phyloP scores from a whole-genome alignment of 2,888 invertebrate species.

The Plagodis pulveraria region DNA sequence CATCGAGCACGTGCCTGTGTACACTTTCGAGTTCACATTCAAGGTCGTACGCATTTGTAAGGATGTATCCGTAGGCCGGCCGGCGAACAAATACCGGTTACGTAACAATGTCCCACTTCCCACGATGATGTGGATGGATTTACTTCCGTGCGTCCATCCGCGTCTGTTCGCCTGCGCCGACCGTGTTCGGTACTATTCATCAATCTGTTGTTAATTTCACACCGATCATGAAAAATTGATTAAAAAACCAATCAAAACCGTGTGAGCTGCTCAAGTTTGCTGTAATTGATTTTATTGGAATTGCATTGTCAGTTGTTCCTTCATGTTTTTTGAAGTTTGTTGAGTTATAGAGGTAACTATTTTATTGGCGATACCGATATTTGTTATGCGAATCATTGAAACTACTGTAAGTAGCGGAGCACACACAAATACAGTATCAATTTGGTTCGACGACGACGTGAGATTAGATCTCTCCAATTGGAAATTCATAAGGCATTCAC shows the following conservation, averaged over 20 bases:
- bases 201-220: constrained; percentile 26
- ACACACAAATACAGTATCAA: neutral
- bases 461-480: constrained; percentile 40
- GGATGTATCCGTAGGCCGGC: constrained; percentile 81
- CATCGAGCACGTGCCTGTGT: constrained; percentile 82
- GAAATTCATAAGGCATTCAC: constrained; percentile 39
- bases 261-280: neutral
- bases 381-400: neutral
- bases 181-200: constrained; percentile 53
- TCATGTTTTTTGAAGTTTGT: too few species aligned
- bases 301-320: neutral
- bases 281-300: neutral
- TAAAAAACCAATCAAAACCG: constrained; percentile 10
- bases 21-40: constrained; percentile 83
- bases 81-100: constrained; percentile 82
- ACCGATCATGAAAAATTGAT: constrained; percentile 15
- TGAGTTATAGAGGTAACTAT: too few species aligned
- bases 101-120: constrained; percentile 80
- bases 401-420: neutral
- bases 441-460: constrained; percentile 24
- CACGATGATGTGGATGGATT: constrained; percentile 70
- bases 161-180: constrained; percentile 42
- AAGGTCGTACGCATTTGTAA: constrained; percentile 85
- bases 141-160: constrained; percentile 63
- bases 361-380: too few species aligned